These are phyloP conservation scores for Saguinus midas DNA, from an alignment of 2,113 vertebrate genomes.

Conservation along the genomic window DNA sequence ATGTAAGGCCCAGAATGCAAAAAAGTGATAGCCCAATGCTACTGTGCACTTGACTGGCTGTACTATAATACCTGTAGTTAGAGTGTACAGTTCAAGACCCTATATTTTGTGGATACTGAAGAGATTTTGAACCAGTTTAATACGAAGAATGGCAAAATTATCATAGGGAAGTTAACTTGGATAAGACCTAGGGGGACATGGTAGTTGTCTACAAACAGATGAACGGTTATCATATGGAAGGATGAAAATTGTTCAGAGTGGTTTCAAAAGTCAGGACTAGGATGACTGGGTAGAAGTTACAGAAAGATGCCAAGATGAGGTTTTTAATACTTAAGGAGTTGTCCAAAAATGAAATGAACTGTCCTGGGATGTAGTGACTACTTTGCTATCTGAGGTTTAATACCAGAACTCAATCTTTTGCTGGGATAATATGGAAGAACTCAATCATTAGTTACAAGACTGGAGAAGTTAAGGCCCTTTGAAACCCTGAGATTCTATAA, in stretches of 20 bases:
- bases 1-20: conserved; percentile 6
- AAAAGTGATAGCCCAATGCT: not conserved
- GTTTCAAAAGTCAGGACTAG: conserved; percentile 32
- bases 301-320: not conserved
- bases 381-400: conserved; percentile 19
- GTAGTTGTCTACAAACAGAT: conserved; percentile 23
- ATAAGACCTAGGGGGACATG: not conserved
- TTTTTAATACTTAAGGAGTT: conserved; percentile 13
- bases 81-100: not conserved
- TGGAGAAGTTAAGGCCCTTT: conserved; percentile 6
- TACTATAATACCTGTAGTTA: not conserved
- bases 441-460: not conserved
- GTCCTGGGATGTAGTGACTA: conserved; percentile 1
- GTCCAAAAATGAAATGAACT: conserved; percentile 40
- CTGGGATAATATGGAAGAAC: conserved; percentile 23
- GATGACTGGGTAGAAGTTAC: not conserved
- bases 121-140: conserved; percentile 2
- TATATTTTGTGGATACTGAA: not conserved
- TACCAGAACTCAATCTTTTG: conserved; percentile 10
- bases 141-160: not conserved
- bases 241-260: conserved; percentile 20
- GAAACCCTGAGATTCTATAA: not conserved
- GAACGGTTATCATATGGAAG: not conserved
- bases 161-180: conserved; percentile 4
- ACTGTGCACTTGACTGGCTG: not conserved